phyloP scores from a whole-genome alignment of 2,888 invertebrate genomes.

The Netelia virgata region DNA sequence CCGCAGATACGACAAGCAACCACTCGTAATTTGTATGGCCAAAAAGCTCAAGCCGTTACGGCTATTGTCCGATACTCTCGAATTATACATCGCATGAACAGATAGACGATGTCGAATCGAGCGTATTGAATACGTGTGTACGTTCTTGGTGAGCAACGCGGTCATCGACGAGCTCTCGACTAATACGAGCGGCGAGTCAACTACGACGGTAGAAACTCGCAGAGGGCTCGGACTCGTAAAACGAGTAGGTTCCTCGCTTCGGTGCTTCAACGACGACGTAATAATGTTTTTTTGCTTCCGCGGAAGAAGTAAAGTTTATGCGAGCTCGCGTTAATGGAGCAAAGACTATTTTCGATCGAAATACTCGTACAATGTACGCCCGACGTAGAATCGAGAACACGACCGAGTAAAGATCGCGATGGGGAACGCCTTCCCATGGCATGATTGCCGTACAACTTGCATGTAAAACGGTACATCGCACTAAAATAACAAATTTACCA shows the following conservation, averaged over 20 bases:
- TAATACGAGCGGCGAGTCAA: background rate
- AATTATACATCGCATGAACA: conserved; percentile 40
- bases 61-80: conserved; percentile 25
- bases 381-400: background rate
- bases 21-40: no score
- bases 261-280: conserved; percentile 34
- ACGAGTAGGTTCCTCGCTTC: conserved; percentile 29
- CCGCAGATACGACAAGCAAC: no score
- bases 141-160: background rate
- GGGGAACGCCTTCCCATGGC: conserved; percentile 11
- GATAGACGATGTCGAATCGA: conserved; percentile 3
- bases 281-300: conserved; percentile 23
- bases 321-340: background rate
- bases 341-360: background rate
- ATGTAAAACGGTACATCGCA: conserved; percentile 24
- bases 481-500: conserved; percentile 13
- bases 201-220: background rate
- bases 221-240: conserved; percentile 29
- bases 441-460: background rate
- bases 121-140: background rate
- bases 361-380: background rate
- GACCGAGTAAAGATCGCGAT: background rate
- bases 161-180: conserved; percentile 12
- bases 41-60: no score
- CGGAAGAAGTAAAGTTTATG: background rate